Base-by-base conservation (phyloP, 2,113 vertebrate species). In the Balaenoptera acutorostrata region DNA sequence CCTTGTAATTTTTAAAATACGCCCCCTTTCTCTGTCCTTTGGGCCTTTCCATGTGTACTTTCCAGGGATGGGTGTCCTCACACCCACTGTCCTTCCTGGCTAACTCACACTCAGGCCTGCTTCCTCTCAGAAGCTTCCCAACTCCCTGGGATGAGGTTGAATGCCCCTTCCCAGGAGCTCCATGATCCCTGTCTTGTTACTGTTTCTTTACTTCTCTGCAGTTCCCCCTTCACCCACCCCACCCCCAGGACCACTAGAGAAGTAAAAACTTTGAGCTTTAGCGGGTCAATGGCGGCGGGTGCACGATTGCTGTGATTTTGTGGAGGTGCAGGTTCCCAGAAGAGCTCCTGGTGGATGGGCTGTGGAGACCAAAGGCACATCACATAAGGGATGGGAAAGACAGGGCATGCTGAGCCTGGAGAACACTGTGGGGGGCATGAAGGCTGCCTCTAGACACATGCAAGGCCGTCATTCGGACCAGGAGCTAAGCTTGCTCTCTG, bases 391-490 rank as follows among this genome's bases (percentile, higher is more conserved):
- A 78, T 6, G 57, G 74, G 33, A 36, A 41, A 63, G 39, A 44
- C 5, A 0, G 21, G 36, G 27, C 0, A 5, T 5, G 23, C n/a
- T 46, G 6, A 88, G 80, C 17, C 46, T 14, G 46, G 39, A 52
- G 78, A 39, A 72, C 25, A 0, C 0, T 15, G 21, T 11, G 3
- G 6, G 33, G 66, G 64, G 0, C 33, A 1, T 0, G 17, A 72
- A 21, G 78, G 78, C 66, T 49, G 78, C 87, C 77, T 39, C n/a
- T 29, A 77, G 31, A 84, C 39, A 23, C 25, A 4, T 10, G 25
- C 66, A 63, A 77, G 46, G 68, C 11, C 90, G 68, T 75, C 46
- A 23, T 17, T 23, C 3, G 10, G 33, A 85, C 12, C 18, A 94
- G 33, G 44, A 15, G 36, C 29, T 75, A 64, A 33, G 64, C 71